A percentile compares a stretch with the other conserved stretches of the same genome.
These are phyloP conservation scores for roundworm (Caenorhabditis elegans) DNA, from an alignment of 1,140 invertebrate genomes.

Conservation along the genomic window DNA sequence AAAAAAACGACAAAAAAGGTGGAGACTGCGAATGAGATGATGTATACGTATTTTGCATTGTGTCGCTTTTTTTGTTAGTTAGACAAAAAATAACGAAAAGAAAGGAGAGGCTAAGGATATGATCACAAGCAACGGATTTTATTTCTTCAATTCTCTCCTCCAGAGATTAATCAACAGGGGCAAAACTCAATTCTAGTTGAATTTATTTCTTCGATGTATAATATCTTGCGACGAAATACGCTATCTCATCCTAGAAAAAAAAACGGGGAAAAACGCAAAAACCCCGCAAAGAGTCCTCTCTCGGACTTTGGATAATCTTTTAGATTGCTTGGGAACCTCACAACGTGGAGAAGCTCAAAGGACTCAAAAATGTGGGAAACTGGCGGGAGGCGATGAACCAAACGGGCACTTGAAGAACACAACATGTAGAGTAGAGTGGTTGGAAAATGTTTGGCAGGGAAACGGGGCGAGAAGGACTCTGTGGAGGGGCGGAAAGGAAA, in stretches of 20 bases:
- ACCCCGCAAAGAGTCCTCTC: not conserved
- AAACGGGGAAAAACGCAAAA: not conserved
- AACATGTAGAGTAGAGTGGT: constrained; percentile 31
- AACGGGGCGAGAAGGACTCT: constrained; percentile 28
- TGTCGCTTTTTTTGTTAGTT: not conserved
- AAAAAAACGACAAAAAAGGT: not conserved
- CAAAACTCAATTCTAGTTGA: too few species aligned
- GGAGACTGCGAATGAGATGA: not conserved
- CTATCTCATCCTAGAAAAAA: not conserved
- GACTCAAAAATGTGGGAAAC: constrained; percentile 27
- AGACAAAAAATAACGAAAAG: not conserved
- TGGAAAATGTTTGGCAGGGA: constrained; percentile 29
- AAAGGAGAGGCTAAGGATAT: not conserved
- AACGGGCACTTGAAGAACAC: constrained; percentile 32
- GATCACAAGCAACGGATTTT: too few species aligned
- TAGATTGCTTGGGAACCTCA: constrained; percentile 31
- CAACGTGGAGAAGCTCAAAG: constrained; percentile 15
- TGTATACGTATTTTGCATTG: constrained; percentile 15
- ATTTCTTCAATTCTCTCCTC: too few species aligned
- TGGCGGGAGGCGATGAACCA: constrained; percentile 13
- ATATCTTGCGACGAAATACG: not conserved
- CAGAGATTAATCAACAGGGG: too few species aligned
- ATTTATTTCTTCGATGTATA: not conserved
- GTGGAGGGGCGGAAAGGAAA: constrained; percentile 25
- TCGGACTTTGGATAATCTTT: constrained; percentile 27